A percentile compares a stretch with the other conserved stretches of the same genome.
These are phyloP conservation scores for Misgurnus anguillicaudatus DNA, from an alignment of 2,113 vertebrate genomes.

Conservation along the genomic window DNA sequence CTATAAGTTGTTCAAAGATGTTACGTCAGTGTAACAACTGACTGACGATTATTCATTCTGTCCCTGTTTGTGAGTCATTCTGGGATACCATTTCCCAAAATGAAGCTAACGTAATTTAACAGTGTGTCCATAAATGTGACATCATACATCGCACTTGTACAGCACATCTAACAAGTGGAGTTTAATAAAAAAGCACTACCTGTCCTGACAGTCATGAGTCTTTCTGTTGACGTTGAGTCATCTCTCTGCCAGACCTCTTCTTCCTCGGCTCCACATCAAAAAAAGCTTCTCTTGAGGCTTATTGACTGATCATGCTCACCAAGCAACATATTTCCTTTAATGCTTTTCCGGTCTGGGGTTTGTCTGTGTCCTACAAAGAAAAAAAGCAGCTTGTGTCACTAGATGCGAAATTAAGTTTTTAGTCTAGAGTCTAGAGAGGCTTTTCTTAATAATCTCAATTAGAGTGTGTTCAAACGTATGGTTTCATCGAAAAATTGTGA, in stretches of 20 bases:
- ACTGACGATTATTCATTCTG: background rate
- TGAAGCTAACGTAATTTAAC: background rate
- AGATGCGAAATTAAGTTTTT: background rate
- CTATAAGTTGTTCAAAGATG: background rate
- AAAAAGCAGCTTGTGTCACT: background rate
- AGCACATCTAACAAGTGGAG: background rate
- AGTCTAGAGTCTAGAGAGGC: background rate
- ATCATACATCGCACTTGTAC: background rate
- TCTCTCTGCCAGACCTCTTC: background rate
- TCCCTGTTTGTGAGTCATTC: too few species aligned
- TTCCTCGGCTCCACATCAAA: conserved; percentile 37
- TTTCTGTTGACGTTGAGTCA: background rate
- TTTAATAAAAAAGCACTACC: background rate
- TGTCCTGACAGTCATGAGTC: background rate
- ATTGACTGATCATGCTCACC: conserved; percentile 31
- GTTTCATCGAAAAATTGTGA: conserved; percentile 36
- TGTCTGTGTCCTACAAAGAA: background rate
- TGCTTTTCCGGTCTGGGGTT: conserved; percentile 8
- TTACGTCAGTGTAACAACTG: background rate
- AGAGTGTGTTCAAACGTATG: conserved; percentile 31
- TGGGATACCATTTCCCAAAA: too few species aligned
- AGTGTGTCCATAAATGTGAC: background rate
- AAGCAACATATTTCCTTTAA: conserved; percentile 15
- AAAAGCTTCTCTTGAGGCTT: conserved; percentile 10
- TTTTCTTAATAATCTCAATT: conserved; percentile 25